Conservation (phyloP, 2,113 vertebrate species). For the Perca fluviatilis region DNA sequence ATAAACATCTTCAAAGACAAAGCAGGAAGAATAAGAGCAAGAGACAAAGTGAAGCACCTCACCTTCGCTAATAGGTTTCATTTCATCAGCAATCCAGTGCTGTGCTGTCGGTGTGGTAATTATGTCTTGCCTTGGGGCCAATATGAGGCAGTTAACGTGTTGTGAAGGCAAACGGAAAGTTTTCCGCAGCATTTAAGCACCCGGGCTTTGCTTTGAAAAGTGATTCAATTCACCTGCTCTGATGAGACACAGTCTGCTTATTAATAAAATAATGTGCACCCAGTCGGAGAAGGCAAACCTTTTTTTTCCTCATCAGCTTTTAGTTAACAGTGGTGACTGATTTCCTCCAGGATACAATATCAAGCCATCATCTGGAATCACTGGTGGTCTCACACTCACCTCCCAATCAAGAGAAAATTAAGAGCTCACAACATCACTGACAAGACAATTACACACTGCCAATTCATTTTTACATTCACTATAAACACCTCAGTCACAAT, state of each 20-base stretch:
- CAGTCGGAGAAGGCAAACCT: constrained; percentile 10
- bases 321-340: constrained; percentile 31
- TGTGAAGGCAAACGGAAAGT: constrained; percentile 59
- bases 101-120: constrained; percentile 56
- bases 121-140: constrained; percentile 68
- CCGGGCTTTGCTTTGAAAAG: constrained; percentile 40
- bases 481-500: constrained; percentile 3
- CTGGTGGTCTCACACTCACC: constrained; percentile 39
- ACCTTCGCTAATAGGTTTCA: constrained; percentile 50
- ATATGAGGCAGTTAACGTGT: constrained; percentile 68
- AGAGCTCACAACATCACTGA: constrained; percentile 46
- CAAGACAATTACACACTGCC: constrained; percentile 42
- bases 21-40: neutral
- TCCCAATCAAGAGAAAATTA: constrained; percentile 45
- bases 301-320: constrained; percentile 26
- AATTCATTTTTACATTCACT: constrained; percentile 21
- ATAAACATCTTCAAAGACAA: constrained; percentile 26
- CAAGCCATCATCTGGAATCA: constrained; percentile 42
- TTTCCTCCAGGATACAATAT: constrained; percentile 54
- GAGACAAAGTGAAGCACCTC: constrained; percentile 26
- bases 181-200: constrained; percentile 31
- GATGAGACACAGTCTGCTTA: constrained; percentile 31
- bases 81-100: constrained; percentile 60
- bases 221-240: constrained; percentile 42
- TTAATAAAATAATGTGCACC: constrained; percentile 42